These are phyloP conservation scores for Acestrorhynchus altus DNA, from an alignment of 2,797 vertebrate species.

Conservation along the genomic window DNA sequence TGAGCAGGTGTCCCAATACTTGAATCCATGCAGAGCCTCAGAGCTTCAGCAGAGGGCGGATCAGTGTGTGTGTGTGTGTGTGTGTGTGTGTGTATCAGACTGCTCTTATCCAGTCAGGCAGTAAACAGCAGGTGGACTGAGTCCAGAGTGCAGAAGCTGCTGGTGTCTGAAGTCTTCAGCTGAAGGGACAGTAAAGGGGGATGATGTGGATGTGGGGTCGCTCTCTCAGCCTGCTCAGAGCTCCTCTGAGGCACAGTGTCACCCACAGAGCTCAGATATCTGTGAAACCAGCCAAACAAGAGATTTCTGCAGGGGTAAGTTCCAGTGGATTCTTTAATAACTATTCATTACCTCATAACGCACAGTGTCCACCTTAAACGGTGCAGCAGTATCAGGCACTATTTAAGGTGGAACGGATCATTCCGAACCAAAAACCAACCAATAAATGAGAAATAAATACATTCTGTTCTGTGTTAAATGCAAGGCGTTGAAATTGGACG, in stretches of 20 bases:
- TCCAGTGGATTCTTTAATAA: not conserved
- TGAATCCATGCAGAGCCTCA: no score
- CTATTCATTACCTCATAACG: no score
- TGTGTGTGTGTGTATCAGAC: not conserved
- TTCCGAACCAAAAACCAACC: no score
- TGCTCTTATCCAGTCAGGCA: not conserved
- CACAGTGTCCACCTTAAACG: no score
- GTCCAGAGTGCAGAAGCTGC: conserved; percentile 15
- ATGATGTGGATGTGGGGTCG: conserved; percentile 65
- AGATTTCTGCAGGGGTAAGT: conserved; percentile 67
- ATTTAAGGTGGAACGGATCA: no score
- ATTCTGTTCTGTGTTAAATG: no score
- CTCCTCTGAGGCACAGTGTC: conserved; percentile 59
- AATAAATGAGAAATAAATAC: no score
- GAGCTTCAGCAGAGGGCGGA: not conserved
- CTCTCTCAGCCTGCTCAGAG: conserved; percentile 66
- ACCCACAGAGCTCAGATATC: conserved; percentile 55
- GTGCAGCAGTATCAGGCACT: no score
- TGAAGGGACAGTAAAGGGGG: not conserved
- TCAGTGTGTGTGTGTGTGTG: not conserved
- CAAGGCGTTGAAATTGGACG: no score
- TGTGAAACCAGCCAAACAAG: conserved; percentile 70
- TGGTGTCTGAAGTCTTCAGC: not conserved
- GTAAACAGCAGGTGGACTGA: conserved; percentile 53
- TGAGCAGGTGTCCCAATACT: no score